Base-by-base conservation (phyloP, 2,797 vertebrate genomes). In the Phoxinus dragarum region DNA sequence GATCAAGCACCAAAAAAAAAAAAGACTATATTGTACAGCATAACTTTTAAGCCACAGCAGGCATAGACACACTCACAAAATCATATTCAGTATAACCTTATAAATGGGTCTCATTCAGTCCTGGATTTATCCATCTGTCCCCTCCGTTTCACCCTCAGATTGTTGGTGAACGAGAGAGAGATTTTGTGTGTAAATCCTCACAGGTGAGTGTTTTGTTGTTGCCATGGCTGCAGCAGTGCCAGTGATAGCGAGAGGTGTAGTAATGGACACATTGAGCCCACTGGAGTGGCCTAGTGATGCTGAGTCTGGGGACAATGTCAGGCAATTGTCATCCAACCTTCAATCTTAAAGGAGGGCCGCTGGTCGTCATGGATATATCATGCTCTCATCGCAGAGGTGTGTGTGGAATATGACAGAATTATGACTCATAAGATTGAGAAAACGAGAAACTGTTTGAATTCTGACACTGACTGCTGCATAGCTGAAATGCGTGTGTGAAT, bases 311-410 rank as follows among this genome's bases (percentile, higher is more conserved):
- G 73, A 77, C 82, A 81, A 59, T 42, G 52, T 72, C 36, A 56
- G 49, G 14, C 36, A 31, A 3, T 54, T 49, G 23, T 66, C 73
- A 84, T 56, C 47, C 61, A 68, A 36, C 66, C 72, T 38, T 54
- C 82, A 76, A 36, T 75, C 44, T 64, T 42, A 4, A 52, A 81
- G 42, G 72, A 77, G 49, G 74, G 52, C 27, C 5, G 21, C 66
- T 38, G 67, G 76, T 80, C 9, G 8, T 42, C 76, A 85, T 79
- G 76, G 83, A 72, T 72, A 85, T 67, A 12, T 8, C 49, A 61
- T 44, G 52, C 14, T 61, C 74, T 40, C 21, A 17, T 61, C 66
- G 16, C 36, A 47, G 40, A 66, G 56, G 31, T 61, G 69, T 61
- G 66, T 68, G 66, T 27, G 31, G 17, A 52, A 14, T n/a, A 54